Evolutionary conservation across 2,113 vertebrate species (phyloP).

Genomic region (Spea bombifrons): DNA sequence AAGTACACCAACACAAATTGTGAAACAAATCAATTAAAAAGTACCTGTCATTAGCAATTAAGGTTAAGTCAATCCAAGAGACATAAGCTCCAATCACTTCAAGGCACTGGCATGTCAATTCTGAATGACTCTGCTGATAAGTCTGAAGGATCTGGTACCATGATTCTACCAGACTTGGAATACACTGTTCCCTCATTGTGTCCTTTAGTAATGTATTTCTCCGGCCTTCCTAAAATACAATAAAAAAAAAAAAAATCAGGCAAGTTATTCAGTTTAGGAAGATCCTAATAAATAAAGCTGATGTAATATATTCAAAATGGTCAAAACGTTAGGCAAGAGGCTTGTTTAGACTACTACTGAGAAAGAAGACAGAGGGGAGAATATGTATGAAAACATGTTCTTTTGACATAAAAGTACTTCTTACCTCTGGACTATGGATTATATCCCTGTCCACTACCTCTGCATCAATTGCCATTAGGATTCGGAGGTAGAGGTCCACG

Average conservation of each 20-base stretch:
- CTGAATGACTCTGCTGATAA: constrained; percentile 88
- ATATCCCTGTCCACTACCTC: constrained; percentile 94
- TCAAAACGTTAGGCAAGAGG: no score
- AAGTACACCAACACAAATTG: no score
- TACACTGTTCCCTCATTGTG: constrained; percentile 91
- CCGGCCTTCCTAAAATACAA: constrained; percentile 76
- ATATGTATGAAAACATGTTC: no score
- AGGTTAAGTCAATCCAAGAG: constrained; percentile 97
- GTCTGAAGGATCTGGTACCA: constrained; percentile 98
- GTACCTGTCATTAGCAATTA: constrained; percentile 97
- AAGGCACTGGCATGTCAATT: constrained; percentile 98
- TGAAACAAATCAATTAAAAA: not conserved
- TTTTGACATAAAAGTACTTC: no score
- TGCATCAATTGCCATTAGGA: constrained; percentile 93
- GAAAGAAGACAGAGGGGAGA: no score
- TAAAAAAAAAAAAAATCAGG: not conserved
- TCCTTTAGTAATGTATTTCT: constrained; percentile 96
- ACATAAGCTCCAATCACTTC: constrained; percentile 96
- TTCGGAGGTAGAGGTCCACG: constrained; percentile 91
- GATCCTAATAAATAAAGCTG: no score
- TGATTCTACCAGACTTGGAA: constrained; percentile 93
- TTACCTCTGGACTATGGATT: constrained; percentile 85
- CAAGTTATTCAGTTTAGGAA: not conserved
- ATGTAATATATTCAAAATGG: no score
- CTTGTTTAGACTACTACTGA: no score